Conservation (phyloP, 2,113 vertebrate species). For the Chamaetylas fuelleborni region DNA sequence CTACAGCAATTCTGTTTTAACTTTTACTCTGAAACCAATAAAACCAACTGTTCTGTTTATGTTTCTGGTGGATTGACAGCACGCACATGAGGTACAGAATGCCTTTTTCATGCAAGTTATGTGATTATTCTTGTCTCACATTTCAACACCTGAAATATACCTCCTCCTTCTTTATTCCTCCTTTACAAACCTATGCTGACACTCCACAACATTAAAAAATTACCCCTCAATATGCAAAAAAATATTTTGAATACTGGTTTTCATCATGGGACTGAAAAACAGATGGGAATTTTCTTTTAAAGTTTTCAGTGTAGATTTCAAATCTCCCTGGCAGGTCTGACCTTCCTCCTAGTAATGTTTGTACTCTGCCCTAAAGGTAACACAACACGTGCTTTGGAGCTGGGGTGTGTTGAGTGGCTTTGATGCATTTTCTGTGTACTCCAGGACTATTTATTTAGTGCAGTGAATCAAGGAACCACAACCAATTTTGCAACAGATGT, state of each 20-base stretch:
- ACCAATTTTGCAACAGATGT: neutral
- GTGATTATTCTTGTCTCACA: neutral
- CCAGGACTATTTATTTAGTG: neutral
- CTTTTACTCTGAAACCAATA: neutral
- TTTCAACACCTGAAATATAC: neutral
- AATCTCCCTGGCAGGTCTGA: neutral
- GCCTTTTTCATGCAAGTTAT: neutral
- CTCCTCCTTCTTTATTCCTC: neutral
- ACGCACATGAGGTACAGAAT: neutral
- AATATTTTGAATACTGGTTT: neutral
- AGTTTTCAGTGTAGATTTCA: neutral
- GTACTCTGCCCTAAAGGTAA: neutral
- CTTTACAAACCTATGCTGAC: neutral
- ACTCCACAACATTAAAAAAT: neutral
- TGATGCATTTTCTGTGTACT: neutral
- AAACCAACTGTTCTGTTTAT: neutral
- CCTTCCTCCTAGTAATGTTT: neutral
- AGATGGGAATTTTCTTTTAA: neutral
- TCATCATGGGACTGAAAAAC: neutral
- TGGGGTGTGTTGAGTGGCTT: neutral
- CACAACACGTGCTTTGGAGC: fast-evolving
- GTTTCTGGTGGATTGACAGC: neutral
- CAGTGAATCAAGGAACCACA: neutral
- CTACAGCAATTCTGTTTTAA: neutral
- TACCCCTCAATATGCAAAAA: fast-evolving